Evolutionary conservation across 2,888 invertebrate species (phyloP).

Genomic region (Monopis laevigella): DNA sequence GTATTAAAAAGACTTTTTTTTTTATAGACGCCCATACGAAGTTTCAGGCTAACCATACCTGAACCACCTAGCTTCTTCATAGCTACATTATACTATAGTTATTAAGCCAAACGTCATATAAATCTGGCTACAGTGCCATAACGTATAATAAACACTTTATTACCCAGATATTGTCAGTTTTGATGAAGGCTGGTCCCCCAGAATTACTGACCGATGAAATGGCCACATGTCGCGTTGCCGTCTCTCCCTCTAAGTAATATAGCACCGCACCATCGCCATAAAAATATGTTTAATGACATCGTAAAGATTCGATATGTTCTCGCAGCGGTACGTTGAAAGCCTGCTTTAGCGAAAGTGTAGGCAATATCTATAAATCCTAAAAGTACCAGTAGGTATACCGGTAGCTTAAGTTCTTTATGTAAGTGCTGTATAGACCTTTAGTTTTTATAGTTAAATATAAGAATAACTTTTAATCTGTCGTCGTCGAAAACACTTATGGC

Average conservation of each 20-base stretch:
- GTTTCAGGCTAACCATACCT: too few species aligned
- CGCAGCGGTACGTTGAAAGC: constrained; percentile 42
- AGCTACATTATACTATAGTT: too few species aligned
- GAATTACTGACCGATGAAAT: constrained; percentile 26
- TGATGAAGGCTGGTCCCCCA: constrained; percentile 41
- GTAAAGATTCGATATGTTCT: constrained; percentile 58
- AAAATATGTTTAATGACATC: constrained; percentile 64
- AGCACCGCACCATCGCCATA: constrained; percentile 56
- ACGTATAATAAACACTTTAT: constrained; percentile 42
- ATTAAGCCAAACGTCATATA: too few species aligned
- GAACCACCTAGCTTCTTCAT: too few species aligned
- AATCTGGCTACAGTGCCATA: constrained; percentile 23
- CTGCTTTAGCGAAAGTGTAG: constrained; percentile 32
- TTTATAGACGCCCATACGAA: too few species aligned
- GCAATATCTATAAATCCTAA: constrained; percentile 14
- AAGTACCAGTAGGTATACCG: not conserved
- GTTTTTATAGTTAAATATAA: too few species aligned
- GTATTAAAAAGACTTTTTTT: too few species aligned
- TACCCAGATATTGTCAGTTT: constrained; percentile 44
- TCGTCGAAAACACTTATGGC: too few species aligned
- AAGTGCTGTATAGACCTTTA: too few species aligned
- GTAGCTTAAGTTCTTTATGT: too few species aligned
- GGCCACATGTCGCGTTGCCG: constrained; percentile 12
- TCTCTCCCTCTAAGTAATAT: constrained; percentile 42
- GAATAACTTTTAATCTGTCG: too few species aligned